Percentiles rank a stretch among this genome's conserved stretches.
Evolutionary conservation across 2,888 invertebrate genomes (phyloP).

Genomic region (Hypselothyrea guttata): DNA sequence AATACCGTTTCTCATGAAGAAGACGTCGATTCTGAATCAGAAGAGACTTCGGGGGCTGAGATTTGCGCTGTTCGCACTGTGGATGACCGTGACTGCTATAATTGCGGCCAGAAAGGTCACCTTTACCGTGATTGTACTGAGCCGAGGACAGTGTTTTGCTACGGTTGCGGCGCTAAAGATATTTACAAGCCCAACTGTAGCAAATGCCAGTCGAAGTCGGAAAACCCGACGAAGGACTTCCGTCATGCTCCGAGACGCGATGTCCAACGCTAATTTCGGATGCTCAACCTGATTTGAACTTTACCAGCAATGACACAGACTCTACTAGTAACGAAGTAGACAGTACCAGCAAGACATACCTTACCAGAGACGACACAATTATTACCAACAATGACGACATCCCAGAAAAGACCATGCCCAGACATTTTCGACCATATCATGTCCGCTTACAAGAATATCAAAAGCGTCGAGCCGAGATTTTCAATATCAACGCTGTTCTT

Average conservation of each 20-base stretch:
- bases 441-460: background rate
- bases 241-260: background rate
- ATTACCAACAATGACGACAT: no score
- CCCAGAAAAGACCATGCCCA: no score
- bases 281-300: background rate
- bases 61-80: background rate
- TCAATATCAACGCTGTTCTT: background rate
- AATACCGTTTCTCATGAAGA: background rate
- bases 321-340: no score
- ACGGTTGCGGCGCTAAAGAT: background rate
- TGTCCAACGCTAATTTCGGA: background rate
- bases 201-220: background rate
- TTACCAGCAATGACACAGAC: no score
- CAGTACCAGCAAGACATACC: no score
- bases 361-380: no score
- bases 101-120: background rate
- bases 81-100: background rate
- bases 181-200: background rate
- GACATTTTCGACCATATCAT: slow-evolving; percentile 2
- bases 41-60: background rate
- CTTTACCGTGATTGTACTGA: background rate
- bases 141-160: background rate
- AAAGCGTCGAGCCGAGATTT: background rate
- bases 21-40: background rate
- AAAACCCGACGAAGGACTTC: background rate